Evolutionary conservation across 2,888 invertebrate species (phyloP), one percentile per base, ranked within the genome.

Genomic region (Cosmorhoe ocellata): DNA sequence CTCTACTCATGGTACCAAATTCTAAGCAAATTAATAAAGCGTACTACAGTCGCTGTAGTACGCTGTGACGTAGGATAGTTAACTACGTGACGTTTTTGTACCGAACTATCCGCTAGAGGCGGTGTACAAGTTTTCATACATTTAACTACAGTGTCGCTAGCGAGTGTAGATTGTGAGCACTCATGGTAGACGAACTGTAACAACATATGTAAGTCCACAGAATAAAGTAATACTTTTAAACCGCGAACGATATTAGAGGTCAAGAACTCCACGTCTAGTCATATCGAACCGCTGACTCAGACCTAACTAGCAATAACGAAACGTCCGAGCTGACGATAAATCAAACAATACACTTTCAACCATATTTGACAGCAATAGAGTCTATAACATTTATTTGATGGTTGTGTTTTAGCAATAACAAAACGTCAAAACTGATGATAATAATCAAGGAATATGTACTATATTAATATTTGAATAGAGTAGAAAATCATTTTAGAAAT

Each of bases 211-310:
- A 66, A 67, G 58, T 59, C 28, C 42, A 51, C 41, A 51, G 51
- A 42, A 51, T 51, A 46, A 18, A 30, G 28, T 30, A 36, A 39
- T 28, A 40, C 27, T 27, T 10, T 13, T 22, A 67, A 74, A 68
- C 68, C 66, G 59, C 67, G 60, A 64, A 65, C 63, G 67, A 71
- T 67, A 71, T 64, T 54, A 64, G 76, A 67, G 84, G 79, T 84
- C 83, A 83, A 81, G 81, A 75, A 76, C 82, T 76, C 61, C 49
- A 53, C 64, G 81, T 82, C 84, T 85, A 83, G 83, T 75, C 79
- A 72, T 74, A 81, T 82, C 76, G 79, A 81, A 66, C 79, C 13
- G 75, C 71, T 82, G 82, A 84, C 72, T 84, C 82, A 60, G 49
- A 30, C 31, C n/a, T 11, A 3, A 18, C 36, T 26, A 31, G 31